Percentiles rank a stretch among this genome's conserved stretches.
Conservation (phyloP, 2,113 vertebrate genomes). For the Henicopernis longicauda region DNA sequence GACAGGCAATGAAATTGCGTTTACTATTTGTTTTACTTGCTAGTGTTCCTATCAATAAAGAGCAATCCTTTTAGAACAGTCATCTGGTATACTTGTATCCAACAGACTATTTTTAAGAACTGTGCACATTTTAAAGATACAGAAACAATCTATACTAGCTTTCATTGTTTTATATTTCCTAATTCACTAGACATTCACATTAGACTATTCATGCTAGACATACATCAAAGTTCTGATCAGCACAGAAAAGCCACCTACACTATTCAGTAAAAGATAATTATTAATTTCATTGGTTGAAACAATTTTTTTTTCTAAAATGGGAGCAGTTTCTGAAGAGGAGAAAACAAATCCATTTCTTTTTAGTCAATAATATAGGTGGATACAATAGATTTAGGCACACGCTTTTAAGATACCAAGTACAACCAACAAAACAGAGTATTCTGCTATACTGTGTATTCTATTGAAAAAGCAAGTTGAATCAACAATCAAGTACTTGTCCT, state of each 20-base stretch:
- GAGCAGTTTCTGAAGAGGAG: neutral
- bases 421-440: neutral
- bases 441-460: neutral
- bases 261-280: neutral
- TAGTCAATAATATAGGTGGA: neutral
- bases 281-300: neutral
- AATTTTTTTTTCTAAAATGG: neutral
- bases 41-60: neutral
- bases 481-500: neutral
- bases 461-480: neutral
- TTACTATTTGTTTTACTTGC: neutral
- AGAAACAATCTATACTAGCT: neutral
- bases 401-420: neutral
- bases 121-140: neutral
- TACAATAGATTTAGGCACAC: neutral
- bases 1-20: neutral
- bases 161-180: neutral
- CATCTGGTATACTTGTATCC: neutral
- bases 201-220: neutral
- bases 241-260: neutral
- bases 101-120: neutral
- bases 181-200: neutral
- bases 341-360: neutral
- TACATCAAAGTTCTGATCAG: neutral
- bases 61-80: neutral